Conservation (phyloP, 2,797 vertebrate genomes). For the Halcyon chelicuti region DNA sequence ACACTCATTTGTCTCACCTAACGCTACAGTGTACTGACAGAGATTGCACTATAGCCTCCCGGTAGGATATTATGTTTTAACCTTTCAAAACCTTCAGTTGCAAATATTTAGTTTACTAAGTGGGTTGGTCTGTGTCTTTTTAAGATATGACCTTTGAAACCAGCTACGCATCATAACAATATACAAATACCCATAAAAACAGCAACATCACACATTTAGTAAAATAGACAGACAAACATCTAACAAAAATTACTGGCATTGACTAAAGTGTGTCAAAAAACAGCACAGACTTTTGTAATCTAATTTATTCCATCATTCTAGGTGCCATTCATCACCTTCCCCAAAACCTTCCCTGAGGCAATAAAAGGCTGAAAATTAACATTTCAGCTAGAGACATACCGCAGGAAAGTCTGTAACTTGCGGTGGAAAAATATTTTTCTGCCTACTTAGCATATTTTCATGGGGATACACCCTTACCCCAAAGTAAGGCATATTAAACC, state of each 20-base stretch:
- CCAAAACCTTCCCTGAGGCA: neutral
- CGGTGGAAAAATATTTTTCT: constrained; percentile 1
- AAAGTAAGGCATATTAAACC: neutral
- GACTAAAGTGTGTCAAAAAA: neutral
- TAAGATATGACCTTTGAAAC: neutral
- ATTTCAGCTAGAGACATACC: neutral
- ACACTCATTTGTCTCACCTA: neutral
- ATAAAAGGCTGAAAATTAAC: neutral
- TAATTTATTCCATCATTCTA: neutral
- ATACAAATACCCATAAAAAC: neutral
- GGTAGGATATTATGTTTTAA: neutral
- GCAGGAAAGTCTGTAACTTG: neutral
- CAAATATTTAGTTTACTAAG: neutral
- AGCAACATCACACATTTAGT: neutral
- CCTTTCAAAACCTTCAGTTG: neutral
- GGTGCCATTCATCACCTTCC: neutral
- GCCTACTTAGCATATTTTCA: neutral
- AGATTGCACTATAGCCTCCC: neutral
- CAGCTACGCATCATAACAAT: neutral
- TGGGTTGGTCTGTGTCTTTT: neutral
- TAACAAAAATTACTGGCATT: neutral
- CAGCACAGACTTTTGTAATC: fast-evolving
- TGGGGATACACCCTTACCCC: neutral
- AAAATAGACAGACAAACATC: neutral
- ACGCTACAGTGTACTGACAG: neutral